Base-by-base conservation (phyloP, 2,888 invertebrate species). In the Sinohyriopsis cumingii region DNA sequence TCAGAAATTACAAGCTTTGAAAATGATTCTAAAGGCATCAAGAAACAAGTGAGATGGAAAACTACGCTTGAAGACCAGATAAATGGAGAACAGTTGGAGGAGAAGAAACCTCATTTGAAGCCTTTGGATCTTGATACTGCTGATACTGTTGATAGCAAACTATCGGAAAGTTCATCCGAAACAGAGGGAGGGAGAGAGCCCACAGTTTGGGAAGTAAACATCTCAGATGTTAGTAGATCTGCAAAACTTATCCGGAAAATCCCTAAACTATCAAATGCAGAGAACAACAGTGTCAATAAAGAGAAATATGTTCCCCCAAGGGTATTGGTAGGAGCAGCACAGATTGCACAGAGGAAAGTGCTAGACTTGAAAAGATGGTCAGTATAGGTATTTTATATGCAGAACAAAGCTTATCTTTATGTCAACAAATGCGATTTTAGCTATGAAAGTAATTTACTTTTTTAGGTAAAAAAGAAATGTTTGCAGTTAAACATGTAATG, bases 311-410 rank as follows among this genome's bases (percentile, higher is more conserved):
- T 69, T 20, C 80, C 83, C 33, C 78, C 82, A 20, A 74, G 68
- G 63, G 80, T 79, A 19, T 71, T 76, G 53, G 81, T 78, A 7
- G 79, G 81, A 56, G 65, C 69, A 65, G 80, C 77, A 59, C 78
- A 82, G 56, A 81, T 83, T 45, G 73, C 80, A 20, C 75, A 80
- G 60, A 79, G 85, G 61, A 86, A 86, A 73, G 77, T 83, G 12
- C 71, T 86, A 20, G 86, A 86, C 68, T 67, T 82, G 25, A 86
- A 82, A 72, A 69, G 85, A 81, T 86, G 86, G 86, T 86, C 67
- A 63, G 70, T 68, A 60, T 22, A 59, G 15, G 9, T 45, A 12
- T 45, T 45, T 3, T 15, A 15, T 15, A 15, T 45, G 15, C 15
- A 45, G 15, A 45, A 45, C 45, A 45, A 45, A 45, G 45, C 15